Conservation (phyloP, 2,113 vertebrate species). For the Paralichthys olivaceus region DNA sequence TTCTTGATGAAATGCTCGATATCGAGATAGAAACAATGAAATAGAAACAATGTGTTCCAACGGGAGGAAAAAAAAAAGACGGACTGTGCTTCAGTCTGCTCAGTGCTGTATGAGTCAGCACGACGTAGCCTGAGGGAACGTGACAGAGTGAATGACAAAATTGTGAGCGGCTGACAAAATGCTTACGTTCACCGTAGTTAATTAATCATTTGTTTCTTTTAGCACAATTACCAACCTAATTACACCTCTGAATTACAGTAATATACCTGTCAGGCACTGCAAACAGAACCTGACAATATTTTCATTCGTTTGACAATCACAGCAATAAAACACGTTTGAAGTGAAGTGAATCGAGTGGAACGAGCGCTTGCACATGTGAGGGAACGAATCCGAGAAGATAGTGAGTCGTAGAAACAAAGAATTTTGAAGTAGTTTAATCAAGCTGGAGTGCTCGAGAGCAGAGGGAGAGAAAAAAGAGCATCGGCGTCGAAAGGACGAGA, state of each 20-base stretch:
- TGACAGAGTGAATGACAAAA: conserved; percentile 36
- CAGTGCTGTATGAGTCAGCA: conserved; percentile 44
- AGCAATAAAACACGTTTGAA: not conserved
- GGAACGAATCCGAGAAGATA: not conserved
- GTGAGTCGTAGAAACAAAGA: conserved; percentile 36
- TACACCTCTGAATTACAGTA: conserved; percentile 29
- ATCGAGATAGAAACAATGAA: conserved; percentile 30
- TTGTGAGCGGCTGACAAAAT: conserved; percentile 14
- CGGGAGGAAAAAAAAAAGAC: not conserved
- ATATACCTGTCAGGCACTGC: conserved; percentile 13
- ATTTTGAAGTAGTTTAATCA: conserved; percentile 53
- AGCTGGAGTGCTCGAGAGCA: conserved; percentile 39
- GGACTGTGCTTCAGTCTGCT: conserved; percentile 15
- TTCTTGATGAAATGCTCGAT: conserved; percentile 18
- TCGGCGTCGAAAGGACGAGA: conserved; percentile 26
- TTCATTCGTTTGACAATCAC: conserved; percentile 7
- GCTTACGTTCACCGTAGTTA: conserved; percentile 21
- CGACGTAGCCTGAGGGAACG: conserved; percentile 18
- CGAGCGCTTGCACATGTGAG: not conserved
- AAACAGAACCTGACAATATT: not conserved
- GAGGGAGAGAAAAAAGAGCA: conserved; percentile 36
- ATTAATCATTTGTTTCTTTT: conserved; percentile 55
- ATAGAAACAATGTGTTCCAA: not conserved
- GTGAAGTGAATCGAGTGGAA: conserved; percentile 6
- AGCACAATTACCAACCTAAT: conserved; percentile 40